Percentiles rank a stretch among this genome's conserved stretches.
These are phyloP conservation scores for Drosophila punjabiensis DNA, from an alignment of 1,140 invertebrate genomes.

Conservation along the genomic window DNA sequence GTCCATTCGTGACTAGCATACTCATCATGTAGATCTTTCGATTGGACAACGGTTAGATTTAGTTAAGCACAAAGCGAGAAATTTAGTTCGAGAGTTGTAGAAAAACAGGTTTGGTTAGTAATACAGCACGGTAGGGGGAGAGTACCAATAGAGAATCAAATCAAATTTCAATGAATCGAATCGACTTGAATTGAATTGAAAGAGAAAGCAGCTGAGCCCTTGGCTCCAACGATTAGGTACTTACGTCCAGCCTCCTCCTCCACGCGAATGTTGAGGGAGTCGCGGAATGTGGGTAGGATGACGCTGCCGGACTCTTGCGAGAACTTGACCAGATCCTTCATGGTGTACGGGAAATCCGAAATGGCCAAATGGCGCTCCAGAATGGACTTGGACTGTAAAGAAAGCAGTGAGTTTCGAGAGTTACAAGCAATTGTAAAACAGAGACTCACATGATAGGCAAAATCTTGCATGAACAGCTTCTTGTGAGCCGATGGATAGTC, in stretches of 20 bases:
- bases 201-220: conserved; percentile 28
- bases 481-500: conserved; percentile 92
- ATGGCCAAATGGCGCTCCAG: conserved; percentile 93
- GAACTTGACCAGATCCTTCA: conserved; percentile 90
- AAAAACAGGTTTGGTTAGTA: conserved; percentile 69
- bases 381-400: conserved; percentile 90
- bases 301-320: conserved; percentile 87
- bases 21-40: conserved; percentile 85
- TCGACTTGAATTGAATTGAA: conserved; percentile 55
- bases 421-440: not conserved
- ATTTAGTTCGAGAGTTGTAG: conserved; percentile 61
- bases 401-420: not conserved
- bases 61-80: conserved; percentile 69
- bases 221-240: conserved; percentile 65
- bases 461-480: conserved; percentile 93
- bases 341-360: conserved; percentile 90
- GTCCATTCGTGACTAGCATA: conserved; percentile 83
- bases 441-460: conserved; percentile 91
- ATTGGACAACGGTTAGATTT: conserved; percentile 55
- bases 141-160: conserved; percentile 56
- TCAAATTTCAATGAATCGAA: conserved; percentile 46
- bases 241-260: conserved; percentile 92
- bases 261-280: conserved; percentile 89
- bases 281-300: conserved; percentile 89
- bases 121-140: conserved; percentile 42